Evolutionary conservation across 1,140 invertebrate genomes (phyloP).

Genomic region (Zaprionus ornatus): DNA sequence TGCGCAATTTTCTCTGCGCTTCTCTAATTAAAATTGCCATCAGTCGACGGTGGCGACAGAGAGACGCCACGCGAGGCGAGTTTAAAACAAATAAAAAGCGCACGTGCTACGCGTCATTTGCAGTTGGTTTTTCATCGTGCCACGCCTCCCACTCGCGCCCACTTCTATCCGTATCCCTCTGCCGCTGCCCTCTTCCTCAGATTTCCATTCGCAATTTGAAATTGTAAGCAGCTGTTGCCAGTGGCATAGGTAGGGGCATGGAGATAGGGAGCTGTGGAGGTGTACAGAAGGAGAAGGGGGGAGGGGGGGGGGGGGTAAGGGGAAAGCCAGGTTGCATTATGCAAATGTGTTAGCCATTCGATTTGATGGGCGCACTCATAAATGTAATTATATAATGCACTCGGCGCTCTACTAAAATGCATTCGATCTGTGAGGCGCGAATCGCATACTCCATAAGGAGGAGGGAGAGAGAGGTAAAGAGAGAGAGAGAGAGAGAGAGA

Average conservation of each 20-base stretch:
- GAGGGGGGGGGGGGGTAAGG: background rate
- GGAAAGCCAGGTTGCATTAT: slow-evolving; percentile 31
- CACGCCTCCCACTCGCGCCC: background rate
- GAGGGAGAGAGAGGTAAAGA: too few species aligned
- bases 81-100: background rate
- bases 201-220: slow-evolving; percentile 12
- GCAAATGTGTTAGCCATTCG: slow-evolving; percentile 71
- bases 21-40: slow-evolving; percentile 61
- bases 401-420: slow-evolving; percentile 8
- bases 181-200: background rate
- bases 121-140: slow-evolving; percentile 37
- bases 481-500: background rate
- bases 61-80: background rate
- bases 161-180: too few species aligned
- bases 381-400: slow-evolving; percentile 73
- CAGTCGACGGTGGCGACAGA: background rate
- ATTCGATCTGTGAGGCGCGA: slow-evolving; percentile 1
- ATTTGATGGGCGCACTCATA: slow-evolving; percentile 65
- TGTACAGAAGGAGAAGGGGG: too few species aligned
- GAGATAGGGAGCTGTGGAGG: background rate
- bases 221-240: slow-evolving; percentile 29
- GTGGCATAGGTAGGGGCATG: background rate
- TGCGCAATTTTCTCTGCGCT: background rate
- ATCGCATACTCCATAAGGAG: background rate
- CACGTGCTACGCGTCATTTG: slow-evolving; percentile 58